phyloP scores from a whole-genome alignment of 2,888 invertebrate species.

The Drosophila pseudotakahashii region DNA sequence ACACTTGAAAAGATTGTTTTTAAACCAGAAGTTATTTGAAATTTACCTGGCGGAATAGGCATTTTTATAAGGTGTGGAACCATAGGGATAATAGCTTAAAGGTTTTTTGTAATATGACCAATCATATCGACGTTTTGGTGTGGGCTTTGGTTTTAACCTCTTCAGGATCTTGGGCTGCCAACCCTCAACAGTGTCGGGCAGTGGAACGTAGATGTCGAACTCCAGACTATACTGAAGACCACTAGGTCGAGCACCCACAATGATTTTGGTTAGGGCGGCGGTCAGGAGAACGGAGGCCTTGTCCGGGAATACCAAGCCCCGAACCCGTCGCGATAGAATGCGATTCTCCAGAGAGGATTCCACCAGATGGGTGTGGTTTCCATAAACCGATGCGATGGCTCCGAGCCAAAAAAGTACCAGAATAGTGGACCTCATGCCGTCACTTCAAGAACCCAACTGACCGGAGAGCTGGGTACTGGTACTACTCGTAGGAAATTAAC shows the following conservation, averaged over 20 bases:
- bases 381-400: not conserved
- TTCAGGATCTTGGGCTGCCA: constrained; percentile 66
- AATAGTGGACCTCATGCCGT: constrained; percentile 28
- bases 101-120: constrained; percentile 14
- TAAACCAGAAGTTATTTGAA: no score
- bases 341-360: constrained; percentile 4
- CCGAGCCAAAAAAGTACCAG: constrained; percentile 8
- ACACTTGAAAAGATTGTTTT: not conserved
- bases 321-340: constrained; percentile 62
- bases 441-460: constrained; percentile 23
- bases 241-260: constrained; percentile 66
- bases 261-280: constrained; percentile 65
- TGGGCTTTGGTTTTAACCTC: constrained; percentile 11
- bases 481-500: constrained; percentile 23
- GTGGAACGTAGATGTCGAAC: constrained; percentile 69
- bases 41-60: not conserved
- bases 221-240: constrained; percentile 71
- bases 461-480: no score
- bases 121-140: constrained; percentile 46
- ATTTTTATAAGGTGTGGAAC: not conserved
- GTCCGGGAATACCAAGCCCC: constrained; percentile 70
- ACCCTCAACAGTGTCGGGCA: constrained; percentile 74
- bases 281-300: constrained; percentile 64
- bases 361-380: constrained; percentile 24
- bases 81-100: not conserved